Percentiles rank a stretch among this genome's conserved stretches.
phyloP scores from a whole-genome alignment of 2,797 vertebrate species.

The Malurus leucopterus region DNA sequence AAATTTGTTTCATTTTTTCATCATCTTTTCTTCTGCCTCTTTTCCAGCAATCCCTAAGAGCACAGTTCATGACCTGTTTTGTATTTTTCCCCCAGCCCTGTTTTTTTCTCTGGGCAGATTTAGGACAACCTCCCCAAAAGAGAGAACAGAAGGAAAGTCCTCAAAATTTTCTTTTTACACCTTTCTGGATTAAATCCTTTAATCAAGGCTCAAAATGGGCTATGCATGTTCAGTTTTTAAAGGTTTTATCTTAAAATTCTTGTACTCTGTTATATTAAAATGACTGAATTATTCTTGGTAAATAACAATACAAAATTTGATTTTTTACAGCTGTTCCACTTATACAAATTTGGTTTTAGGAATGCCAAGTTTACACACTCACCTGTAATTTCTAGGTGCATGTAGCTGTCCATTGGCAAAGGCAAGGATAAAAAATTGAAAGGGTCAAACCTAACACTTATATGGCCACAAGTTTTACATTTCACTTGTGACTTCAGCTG shows the following conservation, averaged over 20 bases:
- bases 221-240: not conserved
- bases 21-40: not conserved
- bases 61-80: not conserved
- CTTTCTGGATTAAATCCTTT: not conserved
- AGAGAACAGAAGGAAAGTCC: not conserved
- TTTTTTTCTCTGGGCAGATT: not conserved
- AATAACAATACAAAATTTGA: not conserved
- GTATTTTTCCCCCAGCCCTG: not conserved
- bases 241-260: not conserved
- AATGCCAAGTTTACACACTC: not conserved
- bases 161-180: not conserved
- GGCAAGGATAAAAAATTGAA: conserved; percentile 98
- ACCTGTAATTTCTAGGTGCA: conserved; percentile 99
- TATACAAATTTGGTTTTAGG: not conserved
- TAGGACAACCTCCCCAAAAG: not conserved
- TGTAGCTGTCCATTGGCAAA: conserved; percentile 98
- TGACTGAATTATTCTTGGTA: not conserved
- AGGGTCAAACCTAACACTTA: conserved; percentile 96
- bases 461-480: conserved; percentile 97
- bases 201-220: not conserved
- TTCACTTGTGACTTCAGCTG: conserved; percentile 98
- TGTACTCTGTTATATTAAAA: not conserved
- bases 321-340: not conserved
- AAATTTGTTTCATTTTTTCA: not conserved
- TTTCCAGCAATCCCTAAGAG: not conserved